These are phyloP conservation scores for Calyptomena viridis DNA, from an alignment of 2,113 vertebrate species.

Conservation along the genomic window DNA sequence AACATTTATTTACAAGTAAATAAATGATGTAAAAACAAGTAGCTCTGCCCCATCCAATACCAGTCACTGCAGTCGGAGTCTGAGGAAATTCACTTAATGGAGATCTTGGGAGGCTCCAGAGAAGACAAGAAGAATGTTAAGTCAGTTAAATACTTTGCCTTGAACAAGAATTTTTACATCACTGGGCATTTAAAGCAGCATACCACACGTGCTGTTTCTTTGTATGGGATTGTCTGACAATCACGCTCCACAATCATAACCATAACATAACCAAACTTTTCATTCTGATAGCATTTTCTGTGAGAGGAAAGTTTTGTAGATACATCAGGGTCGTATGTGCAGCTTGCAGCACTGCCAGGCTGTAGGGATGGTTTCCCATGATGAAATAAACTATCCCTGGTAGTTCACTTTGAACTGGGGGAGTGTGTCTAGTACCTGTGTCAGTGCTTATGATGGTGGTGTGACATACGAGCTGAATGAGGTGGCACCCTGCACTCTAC, in stretches of 20 bases:
- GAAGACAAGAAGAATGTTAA: neutral
- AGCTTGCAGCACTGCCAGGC: neutral
- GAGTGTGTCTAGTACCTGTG: neutral
- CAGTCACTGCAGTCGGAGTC: neutral
- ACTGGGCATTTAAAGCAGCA: neutral
- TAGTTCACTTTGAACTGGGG: neutral
- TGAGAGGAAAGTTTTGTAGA: neutral
- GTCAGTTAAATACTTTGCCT: neutral
- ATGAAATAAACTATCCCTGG: neutral
- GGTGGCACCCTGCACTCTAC: neutral
- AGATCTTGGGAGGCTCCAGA: neutral
- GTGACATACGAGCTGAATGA: neutral
- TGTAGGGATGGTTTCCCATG: neutral
- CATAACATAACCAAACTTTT: neutral
- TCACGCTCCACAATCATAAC: no score
- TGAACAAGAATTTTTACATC: neutral
- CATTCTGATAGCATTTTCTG: neutral
- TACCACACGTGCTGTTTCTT: neutral
- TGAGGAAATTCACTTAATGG: neutral
- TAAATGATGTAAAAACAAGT: conserved; percentile 8
- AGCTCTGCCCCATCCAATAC: conserved; percentile 10
- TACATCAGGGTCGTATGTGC: neutral
- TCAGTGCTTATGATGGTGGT: neutral
- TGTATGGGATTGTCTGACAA: neutral
- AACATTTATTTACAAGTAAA: conserved; percentile 19